Evolutionary conservation across 2,797 vertebrate genomes (phyloP).

Genomic region (Diplodus sargus): DNA sequence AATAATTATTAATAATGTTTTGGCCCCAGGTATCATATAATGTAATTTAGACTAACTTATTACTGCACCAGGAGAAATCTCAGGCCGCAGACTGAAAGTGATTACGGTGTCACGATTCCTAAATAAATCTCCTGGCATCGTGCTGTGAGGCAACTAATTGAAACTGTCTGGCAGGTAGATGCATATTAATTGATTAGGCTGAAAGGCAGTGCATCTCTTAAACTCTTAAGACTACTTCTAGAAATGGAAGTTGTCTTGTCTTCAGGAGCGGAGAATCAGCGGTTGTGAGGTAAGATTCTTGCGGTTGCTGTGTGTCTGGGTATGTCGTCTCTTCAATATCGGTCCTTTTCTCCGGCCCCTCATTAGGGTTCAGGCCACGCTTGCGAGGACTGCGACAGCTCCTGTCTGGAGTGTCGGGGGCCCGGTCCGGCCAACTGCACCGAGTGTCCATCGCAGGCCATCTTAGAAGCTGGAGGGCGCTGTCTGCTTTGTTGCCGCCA

Average conservation of each 20-base stretch:
- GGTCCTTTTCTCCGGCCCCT: slow-evolving; percentile 3
- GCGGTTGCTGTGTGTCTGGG: neutral
- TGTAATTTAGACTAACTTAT: slow-evolving; percentile 60
- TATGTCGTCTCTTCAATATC: neutral
- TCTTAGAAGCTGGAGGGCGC: slow-evolving; percentile 85
- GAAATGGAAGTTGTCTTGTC: slow-evolving; percentile 7
- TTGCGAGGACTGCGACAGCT: slow-evolving; percentile 89
- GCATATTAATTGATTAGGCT: slow-evolving; percentile 47
- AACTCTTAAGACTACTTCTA: slow-evolving; percentile 12
- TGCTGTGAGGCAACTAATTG: slow-evolving; percentile 54
- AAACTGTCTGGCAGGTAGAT: slow-evolving; percentile 51
- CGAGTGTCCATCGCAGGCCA: slow-evolving; percentile 82
- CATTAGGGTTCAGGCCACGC: slow-evolving; percentile 76
- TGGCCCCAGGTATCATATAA: slow-evolving; percentile 53
- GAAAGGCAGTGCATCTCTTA: slow-evolving; percentile 11
- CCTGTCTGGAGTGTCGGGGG: slow-evolving; percentile 91
- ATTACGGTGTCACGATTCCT: slow-evolving; percentile 56
- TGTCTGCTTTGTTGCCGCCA: slow-evolving; percentile 90
- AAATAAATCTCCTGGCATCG: slow-evolving; percentile 54
- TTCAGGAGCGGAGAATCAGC: slow-evolving; percentile 4
- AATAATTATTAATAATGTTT: slow-evolving; percentile 63
- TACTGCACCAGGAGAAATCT: slow-evolving; percentile 54
- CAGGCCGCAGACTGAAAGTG: slow-evolving; percentile 56
- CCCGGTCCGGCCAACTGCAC: slow-evolving; percentile 90
- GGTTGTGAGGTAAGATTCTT: neutral